Evolutionary conservation across 2,113 vertebrate species (phyloP).

Genomic region (Thryonomys swinderianus): DNA sequence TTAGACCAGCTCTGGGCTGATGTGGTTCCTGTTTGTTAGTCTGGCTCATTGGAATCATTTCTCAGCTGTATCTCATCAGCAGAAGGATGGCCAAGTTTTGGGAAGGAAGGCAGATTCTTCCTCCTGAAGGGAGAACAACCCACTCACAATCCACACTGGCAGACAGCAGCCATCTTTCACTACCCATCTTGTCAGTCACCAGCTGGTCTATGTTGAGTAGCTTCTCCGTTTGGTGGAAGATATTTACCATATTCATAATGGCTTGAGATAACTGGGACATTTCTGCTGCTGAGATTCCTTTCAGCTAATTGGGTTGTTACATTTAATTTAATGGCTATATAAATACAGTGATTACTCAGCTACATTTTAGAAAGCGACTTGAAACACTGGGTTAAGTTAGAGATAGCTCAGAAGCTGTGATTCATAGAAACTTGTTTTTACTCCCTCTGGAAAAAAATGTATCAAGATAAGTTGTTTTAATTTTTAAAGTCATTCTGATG

Average conservation of each 20-base stretch:
- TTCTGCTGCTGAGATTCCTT: not conserved
- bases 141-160: not conserved
- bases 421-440: not conserved
- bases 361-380: slow-evolving; percentile 5
- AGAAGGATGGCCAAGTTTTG: not conserved
- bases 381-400: not conserved
- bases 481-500: not conserved
- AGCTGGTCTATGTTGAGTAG: not conserved
- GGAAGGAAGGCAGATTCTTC: not conserved
- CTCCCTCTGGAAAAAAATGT: not conserved
- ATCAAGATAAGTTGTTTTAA: not conserved
- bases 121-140: not conserved
- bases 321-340: slow-evolving; percentile 45
- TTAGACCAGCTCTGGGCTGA: not conserved
- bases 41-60: not conserved
- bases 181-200: not conserved
- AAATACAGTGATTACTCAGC: slow-evolving; percentile 16
- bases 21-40: not conserved
- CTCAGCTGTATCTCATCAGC: not conserved
- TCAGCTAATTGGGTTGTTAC: slow-evolving; percentile 5
- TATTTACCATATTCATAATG: slow-evolving; percentile 29
- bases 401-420: slow-evolving; percentile 3
- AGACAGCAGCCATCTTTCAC: not conserved
- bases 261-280: not conserved
- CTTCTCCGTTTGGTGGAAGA: not conserved